These are phyloP conservation scores for Epinephelus lanceolatus DNA, from an alignment of 2,113 vertebrate genomes.

Conservation along the genomic window DNA sequence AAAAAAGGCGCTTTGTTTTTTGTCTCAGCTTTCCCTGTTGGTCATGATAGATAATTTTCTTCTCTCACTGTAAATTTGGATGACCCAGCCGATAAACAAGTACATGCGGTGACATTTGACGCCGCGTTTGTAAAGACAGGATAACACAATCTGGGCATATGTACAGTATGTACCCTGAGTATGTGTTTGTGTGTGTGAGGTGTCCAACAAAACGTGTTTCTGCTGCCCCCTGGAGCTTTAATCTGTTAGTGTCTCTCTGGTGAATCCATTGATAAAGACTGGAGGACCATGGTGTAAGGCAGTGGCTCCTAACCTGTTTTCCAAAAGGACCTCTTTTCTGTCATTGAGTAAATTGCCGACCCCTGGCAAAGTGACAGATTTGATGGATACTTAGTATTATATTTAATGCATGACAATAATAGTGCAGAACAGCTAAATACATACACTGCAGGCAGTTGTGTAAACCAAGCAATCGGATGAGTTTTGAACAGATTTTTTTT, in stretches of 20 bases:
- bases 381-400: too few species aligned
- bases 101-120: background rate
- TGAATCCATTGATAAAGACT: background rate
- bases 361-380: too few species aligned
- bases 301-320: too few species aligned
- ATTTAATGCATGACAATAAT: too few species aligned
- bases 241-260: background rate
- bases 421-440: too few species aligned
- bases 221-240: conserved; percentile 67
- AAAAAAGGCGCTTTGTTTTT: background rate
- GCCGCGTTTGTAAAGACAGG: background rate
- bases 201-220: conserved; percentile 18
- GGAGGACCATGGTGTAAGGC: background rate
- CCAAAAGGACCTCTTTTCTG: too few species aligned
- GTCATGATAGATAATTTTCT: background rate
- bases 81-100: background rate
- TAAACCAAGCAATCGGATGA: too few species aligned
- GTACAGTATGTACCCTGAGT: background rate
- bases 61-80: background rate
- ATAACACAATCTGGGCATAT: background rate
- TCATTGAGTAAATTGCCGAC: too few species aligned
- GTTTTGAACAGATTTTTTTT: too few species aligned
- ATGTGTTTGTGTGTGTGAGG: background rate
- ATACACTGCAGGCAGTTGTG: too few species aligned
- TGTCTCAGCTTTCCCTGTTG: background rate